Evolutionary conservation across 1,140 invertebrate genomes (phyloP), one percentile per base, ranked within the genome.

Genomic region (Drosophila arawakana): DNA sequence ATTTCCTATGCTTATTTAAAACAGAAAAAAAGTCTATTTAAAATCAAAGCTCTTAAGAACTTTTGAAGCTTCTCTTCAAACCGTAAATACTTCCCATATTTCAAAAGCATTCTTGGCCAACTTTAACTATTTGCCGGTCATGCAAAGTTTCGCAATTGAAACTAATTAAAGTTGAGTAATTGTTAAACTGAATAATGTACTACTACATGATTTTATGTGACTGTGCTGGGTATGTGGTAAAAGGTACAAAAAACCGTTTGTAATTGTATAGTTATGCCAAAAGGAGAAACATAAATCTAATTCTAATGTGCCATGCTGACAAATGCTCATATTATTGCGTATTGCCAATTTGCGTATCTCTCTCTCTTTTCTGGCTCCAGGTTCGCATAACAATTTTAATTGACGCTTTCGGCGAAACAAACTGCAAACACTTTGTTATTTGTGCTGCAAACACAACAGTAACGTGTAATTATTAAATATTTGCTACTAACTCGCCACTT

Each of bases 401-500:
- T 63, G 63, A 39, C 44, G 55, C 62, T 49, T 72, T 67, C 63
- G 57, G 35, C 43, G 44, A 30, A 46, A 75, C 60, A 58, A 68
- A 81, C 54, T 73, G 54, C 63, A 65, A 78, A 68, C 44, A 70
- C 50, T 73, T 76, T 49, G 47, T 68, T 71, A 67, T 76, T 78
- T 69, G 67, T 70, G 58, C 63, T 68, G 54, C 43, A 70, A 69
- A 50, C 46, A 43, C 18, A 21, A 21, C 25, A 47, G 15, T 34
- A 81, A 82, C 68, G 67, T 78, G 65, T 86, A 86, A 88, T 86
- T 88, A 88, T 83, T 83, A 75, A 67, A 75, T 89, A 80, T 80
- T 86, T 76, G 84, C 76, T 46, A 83, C 62, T 80, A 86, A 86
- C 78, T 85, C 72, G 78, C 74, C 72, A 76, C 80, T 79, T 83